Evolutionary conservation across 2,888 invertebrate species (phyloP), one percentile per base, ranked within the genome.

Genomic region (Macropis europaea): DNA sequence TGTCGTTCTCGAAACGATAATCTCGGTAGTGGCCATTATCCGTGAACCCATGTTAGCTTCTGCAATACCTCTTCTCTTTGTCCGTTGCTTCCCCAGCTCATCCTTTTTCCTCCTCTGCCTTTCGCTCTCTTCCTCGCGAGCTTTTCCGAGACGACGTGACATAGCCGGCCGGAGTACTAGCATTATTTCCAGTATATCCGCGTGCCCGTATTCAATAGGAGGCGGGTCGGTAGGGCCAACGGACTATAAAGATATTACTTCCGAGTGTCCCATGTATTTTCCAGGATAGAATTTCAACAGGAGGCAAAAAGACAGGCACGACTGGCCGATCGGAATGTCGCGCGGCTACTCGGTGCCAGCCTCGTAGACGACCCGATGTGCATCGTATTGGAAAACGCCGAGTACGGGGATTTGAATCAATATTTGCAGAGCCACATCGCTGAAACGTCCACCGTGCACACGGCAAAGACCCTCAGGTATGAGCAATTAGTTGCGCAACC

Each of bases 371-470:
- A 95, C 85, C 95, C 96, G 54, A 92, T 94, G 83, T 94, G 94
- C 90, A 93, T 95, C 89, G 94, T 96, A 68, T 92, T 95, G 84
- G 96, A 96, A 90, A 95, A 94, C 90, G 92, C 93, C 90, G 94
- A 94, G 86, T 92, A 93, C 85, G 96, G 96, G 61, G 96, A 96
- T 91, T 92, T 96, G 87, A 95, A 96, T 92, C 95, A 96, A 91
- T 96, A 95, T 91, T 92, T 96, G 83, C 94, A 95, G 88, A 94
- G 95, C 85, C 95, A 95, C 91, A 92, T 94, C 76, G 94, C 95
- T 34, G 95, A 96, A 89, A 94, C 94, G 42, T 92, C 93, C 17
- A 92, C 93, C 50, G 90, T 93, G 84, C 92, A 92, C 73, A 92
- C 92, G 71, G 93, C 92, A 73, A 94, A 94, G 87, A 93, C 94